These are phyloP conservation scores for Nymphalis urticae DNA, from an alignment of 2,888 invertebrate genomes.

Conservation along the genomic window DNA sequence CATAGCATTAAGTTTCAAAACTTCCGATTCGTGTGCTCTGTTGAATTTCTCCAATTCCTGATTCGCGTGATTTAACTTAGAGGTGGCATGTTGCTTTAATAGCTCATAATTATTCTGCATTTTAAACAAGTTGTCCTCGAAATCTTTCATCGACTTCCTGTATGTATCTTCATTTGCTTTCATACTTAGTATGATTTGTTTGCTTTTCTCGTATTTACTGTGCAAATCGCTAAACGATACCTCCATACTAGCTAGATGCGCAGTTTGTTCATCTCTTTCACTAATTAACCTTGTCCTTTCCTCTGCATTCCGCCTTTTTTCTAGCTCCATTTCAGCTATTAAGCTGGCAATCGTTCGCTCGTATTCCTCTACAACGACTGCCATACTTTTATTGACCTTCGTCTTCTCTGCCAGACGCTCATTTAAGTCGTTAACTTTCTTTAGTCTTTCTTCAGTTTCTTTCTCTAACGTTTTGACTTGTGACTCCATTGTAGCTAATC, in stretches of 20 bases:
- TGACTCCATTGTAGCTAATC: slow-evolving; percentile 64
- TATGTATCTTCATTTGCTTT: slow-evolving; percentile 85
- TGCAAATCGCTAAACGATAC: slow-evolving; percentile 84
- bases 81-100: slow-evolving; percentile 93
- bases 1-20: slow-evolving; percentile 92
- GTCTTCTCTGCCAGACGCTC: slow-evolving; percentile 67
- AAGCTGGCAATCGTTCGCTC: slow-evolving; percentile 89
- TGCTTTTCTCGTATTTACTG: slow-evolving; percentile 85
- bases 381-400: slow-evolving; percentile 79
- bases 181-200: slow-evolving; percentile 79
- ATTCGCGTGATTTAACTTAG: slow-evolving; percentile 88
- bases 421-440: slow-evolving; percentile 66
- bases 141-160: slow-evolving; percentile 84
- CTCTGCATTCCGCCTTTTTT: slow-evolving; percentile 81
- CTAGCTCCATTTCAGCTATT: slow-evolving; percentile 86
- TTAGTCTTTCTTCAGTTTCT: slow-evolving; percentile 60
- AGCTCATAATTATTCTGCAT: slow-evolving; percentile 92
- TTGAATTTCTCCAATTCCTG: slow-evolving; percentile 89
- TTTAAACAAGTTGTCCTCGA: slow-evolving; percentile 85
- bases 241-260: slow-evolving; percentile 83
- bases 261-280: slow-evolving; percentile 83
- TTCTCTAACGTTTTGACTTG: slow-evolving; percentile 64
- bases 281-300: slow-evolving; percentile 77
- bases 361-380: slow-evolving; percentile 88
- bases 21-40: slow-evolving; percentile 88